phyloP scores from a whole-genome alignment of 1,140 invertebrate species.

The Zaprionus kolodkinae region DNA sequence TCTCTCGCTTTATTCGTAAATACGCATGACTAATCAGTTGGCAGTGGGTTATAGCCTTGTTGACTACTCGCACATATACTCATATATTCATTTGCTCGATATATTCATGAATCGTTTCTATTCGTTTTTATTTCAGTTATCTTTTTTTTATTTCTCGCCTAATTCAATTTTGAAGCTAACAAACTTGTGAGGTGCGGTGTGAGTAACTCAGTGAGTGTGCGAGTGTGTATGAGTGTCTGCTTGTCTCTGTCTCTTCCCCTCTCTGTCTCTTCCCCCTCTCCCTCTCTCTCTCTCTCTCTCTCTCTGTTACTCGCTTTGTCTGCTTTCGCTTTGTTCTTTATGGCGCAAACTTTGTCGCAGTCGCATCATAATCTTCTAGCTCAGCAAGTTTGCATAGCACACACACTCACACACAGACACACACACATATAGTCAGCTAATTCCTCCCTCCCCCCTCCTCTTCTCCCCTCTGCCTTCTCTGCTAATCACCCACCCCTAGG shows the following conservation, averaged over 20 bases:
- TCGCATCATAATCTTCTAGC: constrained; percentile 63
- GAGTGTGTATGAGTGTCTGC: constrained; percentile 1
- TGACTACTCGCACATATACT: neutral
- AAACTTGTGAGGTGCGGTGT: constrained; percentile 28
- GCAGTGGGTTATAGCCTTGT: neutral
- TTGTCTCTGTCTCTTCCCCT: neutral
- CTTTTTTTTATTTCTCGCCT: constrained; percentile 31
- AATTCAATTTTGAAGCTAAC: constrained; percentile 67
- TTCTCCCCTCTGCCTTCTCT: neutral
- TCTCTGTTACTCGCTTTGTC: neutral
- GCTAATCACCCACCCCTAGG: constrained; percentile 15
- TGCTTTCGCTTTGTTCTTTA: constrained; percentile 47
- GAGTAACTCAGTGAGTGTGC: neutral
- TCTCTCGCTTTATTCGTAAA: neutral
- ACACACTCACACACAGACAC: constrained; percentile 11
- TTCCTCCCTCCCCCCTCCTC: neutral
- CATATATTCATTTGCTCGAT: neutral
- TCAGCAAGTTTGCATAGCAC: constrained; percentile 54
- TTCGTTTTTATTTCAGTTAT: constrained; percentile 12
- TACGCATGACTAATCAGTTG: neutral
- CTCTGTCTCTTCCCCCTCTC: neutral
- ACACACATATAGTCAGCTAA: constrained; percentile 1
- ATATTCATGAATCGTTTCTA: neutral
- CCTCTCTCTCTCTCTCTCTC: constrained; percentile 3
- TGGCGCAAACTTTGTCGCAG: constrained; percentile 75